Conservation (phyloP, 2,797 vertebrate species). For the Phataginus tetradactyla region DNA sequence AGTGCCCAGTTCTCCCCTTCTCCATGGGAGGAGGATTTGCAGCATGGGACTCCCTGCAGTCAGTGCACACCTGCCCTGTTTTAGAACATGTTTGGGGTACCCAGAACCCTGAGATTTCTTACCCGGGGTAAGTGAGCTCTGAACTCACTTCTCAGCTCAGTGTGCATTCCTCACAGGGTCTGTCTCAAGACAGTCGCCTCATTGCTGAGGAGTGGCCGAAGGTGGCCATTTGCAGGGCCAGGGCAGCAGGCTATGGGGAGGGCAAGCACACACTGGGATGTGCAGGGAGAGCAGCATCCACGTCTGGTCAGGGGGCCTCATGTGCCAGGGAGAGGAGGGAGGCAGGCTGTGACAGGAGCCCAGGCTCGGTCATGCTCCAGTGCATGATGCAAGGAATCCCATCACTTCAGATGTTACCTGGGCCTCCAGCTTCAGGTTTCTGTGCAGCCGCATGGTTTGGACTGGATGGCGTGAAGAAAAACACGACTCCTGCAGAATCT, state of each 20-base stretch:
- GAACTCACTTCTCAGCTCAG: background rate
- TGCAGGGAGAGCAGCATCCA: background rate
- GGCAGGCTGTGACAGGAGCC: background rate
- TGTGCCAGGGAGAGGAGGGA: too few species aligned
- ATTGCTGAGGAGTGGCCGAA: background rate
- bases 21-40: background rate
- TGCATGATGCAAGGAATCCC: background rate
- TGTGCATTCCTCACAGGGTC: background rate
- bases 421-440: background rate
- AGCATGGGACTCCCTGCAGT: background rate
- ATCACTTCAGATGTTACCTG: background rate
- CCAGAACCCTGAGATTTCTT: background rate
- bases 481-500: background rate
- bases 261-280: background rate
- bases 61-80: background rate
- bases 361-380: background rate
- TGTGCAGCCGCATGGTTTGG: background rate
- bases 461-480: background rate
- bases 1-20: background rate
- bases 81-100: background rate
- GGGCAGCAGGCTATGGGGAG: background rate
- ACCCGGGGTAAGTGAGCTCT: background rate
- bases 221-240: background rate
- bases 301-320: rapidly evolving
- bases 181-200: background rate